Percentiles rank a stretch among this genome's conserved stretches.
phyloP scores from a whole-genome alignment of 2,888 invertebrate genomes.

The Lysandra coridon region DNA sequence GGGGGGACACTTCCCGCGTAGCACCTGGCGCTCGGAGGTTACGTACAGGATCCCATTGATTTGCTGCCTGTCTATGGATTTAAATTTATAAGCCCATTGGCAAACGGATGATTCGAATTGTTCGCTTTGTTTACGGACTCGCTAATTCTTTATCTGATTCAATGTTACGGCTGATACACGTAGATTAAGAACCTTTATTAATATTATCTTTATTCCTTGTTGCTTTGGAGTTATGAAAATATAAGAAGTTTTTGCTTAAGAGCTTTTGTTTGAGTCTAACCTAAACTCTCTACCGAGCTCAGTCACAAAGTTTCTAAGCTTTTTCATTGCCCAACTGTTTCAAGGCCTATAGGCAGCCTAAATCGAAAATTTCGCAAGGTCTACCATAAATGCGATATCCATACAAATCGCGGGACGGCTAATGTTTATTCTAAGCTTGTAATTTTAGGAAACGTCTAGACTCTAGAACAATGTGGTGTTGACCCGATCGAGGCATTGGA shows the following conservation, averaged over 20 bases:
- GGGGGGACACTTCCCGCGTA: slow-evolving; percentile 69
- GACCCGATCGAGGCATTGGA: slow-evolving; percentile 49
- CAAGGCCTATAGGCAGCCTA: neutral
- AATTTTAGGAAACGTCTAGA: slow-evolving; percentile 50
- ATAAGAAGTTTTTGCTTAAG: neutral
- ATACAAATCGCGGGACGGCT: slow-evolving; percentile 36
- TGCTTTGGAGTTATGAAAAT: neutral
- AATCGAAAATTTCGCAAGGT: slow-evolving; percentile 1
- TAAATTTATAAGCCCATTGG: slow-evolving; percentile 25
- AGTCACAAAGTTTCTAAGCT: neutral
- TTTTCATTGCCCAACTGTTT: neutral
- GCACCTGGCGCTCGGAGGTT: slow-evolving; percentile 77
- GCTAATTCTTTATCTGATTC: slow-evolving; percentile 23
- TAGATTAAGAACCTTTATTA: slow-evolving; percentile 1
- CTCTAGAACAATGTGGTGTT: slow-evolving; percentile 50
- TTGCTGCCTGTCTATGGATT: slow-evolving; percentile 54
- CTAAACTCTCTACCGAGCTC: neutral
- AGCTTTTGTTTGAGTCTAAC: neutral
- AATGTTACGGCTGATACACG: neutral
- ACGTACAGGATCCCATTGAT: slow-evolving; percentile 73
- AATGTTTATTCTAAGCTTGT: slow-evolving; percentile 45
- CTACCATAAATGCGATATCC: neutral
- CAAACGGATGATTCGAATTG: slow-evolving; percentile 20
- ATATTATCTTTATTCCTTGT: neutral
- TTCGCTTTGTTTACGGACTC: slow-evolving; percentile 7